Evolutionary conservation across 1,140 invertebrate genomes (phyloP), one percentile per base, ranked within the genome.

Genomic region (Drosophila takahashii): DNA sequence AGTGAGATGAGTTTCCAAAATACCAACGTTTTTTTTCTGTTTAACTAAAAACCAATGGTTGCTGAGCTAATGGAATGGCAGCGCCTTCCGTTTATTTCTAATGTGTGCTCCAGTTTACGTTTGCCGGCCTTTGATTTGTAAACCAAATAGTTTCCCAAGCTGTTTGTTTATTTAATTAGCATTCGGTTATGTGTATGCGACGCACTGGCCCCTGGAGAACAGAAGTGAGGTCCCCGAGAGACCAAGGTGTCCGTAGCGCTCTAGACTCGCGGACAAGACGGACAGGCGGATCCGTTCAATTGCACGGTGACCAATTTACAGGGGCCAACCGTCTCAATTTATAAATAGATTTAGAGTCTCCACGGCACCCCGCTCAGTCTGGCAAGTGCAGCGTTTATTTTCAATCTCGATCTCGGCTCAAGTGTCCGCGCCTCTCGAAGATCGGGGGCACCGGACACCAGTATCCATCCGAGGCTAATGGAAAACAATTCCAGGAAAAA

Each of bases 81-180:
- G 29, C 34, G 11, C 58, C 51, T 58, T 57, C 52, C 34, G 41
- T 70, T 53, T 16, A 50, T 56, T 51, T 60, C 5, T 13, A 3
- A 29, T 58, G 56, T 45, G 41, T 51, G 66, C 42, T 70, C 66
- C 50, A 48, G 50, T 69, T 70, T 69, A 32, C 66, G 48, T 34
- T 67, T 60, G 69, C 57, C 51, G 39, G 71, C 58, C 58, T 75
- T 75, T 74, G 72, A 65, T 78, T 83, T 69, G 61, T 80, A 81
- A 61, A 74, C 64, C 64, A 86, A 85, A 85, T 86, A 86, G 78
- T 75, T 85, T 85, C 54, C 78, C 79, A 39, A 70, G 64, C 64
- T 86, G 81, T 85, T 85, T 85, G 81, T 85, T 85, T 85, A 85
- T 86, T 85, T 77, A 78, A 85, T 85, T 86, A 86, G 58, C 62